Evolutionary conservation across 2,888 invertebrate genomes (phyloP), one percentile per base, ranked within the genome.

Genomic region (Crossocerus cetratus): DNA sequence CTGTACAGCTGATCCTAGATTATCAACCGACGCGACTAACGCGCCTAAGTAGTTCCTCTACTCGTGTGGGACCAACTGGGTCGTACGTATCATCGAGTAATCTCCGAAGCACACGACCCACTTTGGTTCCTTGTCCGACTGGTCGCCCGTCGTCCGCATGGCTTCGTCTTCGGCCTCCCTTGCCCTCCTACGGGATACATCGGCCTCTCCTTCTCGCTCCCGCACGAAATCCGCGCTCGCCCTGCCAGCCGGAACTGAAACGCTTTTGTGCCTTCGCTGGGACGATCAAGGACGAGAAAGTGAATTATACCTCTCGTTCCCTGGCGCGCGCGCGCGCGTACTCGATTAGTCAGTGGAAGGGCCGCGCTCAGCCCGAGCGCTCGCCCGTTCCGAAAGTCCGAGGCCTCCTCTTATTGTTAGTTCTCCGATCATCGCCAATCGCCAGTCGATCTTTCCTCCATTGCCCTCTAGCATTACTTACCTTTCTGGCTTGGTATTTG

Each of bases 261-360:
- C 77, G 77, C 81, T 82, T 82, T 83, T 82, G 78, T 84, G 76
- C 69, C 71, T 69, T 69, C 69, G 67, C 75, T 78, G 81, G 81
- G 78, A 80, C 85, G 77, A 83, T 81, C 81, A 84, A 85, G 85
- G 84, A 85, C 84, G 83, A 76, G 80, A 84, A 82, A 85, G 80
- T 80, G 83, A 85, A 86, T 85, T 83, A 85, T 69, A 45, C 59
- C 65, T 66, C 63, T 69, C 65, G 8, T 32, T 32, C 32, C 11
- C 16, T 49, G 16, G 4, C n/a, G 49, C 16, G 5, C n/a, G 43
- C 43, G 43, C 43, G 49, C 16, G 1, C 4, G 72, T 59, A 55
- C 69, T 55, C 68, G 67, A 72, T 71, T 67, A 61, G 63, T 23
- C 60, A 20, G 57, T 59, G 58, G 65, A 69, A 78, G 76, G 82